Evolutionary conservation across 2,797 vertebrate genomes (phyloP).

Genomic region (Halcyon leucocephala): DNA sequence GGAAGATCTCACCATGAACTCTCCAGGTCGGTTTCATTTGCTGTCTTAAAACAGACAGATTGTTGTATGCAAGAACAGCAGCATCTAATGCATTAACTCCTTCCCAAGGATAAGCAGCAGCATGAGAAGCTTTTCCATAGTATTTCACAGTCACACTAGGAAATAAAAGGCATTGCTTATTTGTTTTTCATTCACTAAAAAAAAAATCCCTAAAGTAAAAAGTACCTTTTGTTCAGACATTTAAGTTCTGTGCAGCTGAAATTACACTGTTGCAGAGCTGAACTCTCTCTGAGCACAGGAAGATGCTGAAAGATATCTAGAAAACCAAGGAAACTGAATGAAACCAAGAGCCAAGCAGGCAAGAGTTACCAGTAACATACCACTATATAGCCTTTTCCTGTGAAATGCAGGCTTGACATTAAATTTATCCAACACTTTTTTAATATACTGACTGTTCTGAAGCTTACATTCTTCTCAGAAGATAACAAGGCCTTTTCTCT

Average conservation of each 20-base stretch:
- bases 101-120: slow-evolving; percentile 90
- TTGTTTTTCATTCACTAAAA: slow-evolving; percentile 38
- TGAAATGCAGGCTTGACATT: not conserved
- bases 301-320: not conserved
- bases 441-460: not conserved
- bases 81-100: slow-evolving; percentile 92
- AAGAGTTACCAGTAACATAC: not conserved
- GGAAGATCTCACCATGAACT: slow-evolving; percentile 84
- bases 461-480: not conserved
- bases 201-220: not conserved
- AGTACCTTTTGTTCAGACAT: not conserved
- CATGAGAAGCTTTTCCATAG: slow-evolving; percentile 89
- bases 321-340: not conserved
- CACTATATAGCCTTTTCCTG: not conserved
- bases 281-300: not conserved
- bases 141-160: slow-evolving; percentile 89
- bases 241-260: not conserved
- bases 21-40: slow-evolving; percentile 92
- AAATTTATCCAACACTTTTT: not conserved
- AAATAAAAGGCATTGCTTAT: slow-evolving; percentile 74
- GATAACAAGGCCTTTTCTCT: not conserved
- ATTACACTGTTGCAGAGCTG: not conserved
- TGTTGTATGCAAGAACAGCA: slow-evolving; percentile 92
- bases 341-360: not conserved
- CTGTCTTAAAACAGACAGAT: slow-evolving; percentile 89